Base-by-base conservation (phyloP, 1,140 invertebrate genomes). In the Conus ventricosus region DNA sequence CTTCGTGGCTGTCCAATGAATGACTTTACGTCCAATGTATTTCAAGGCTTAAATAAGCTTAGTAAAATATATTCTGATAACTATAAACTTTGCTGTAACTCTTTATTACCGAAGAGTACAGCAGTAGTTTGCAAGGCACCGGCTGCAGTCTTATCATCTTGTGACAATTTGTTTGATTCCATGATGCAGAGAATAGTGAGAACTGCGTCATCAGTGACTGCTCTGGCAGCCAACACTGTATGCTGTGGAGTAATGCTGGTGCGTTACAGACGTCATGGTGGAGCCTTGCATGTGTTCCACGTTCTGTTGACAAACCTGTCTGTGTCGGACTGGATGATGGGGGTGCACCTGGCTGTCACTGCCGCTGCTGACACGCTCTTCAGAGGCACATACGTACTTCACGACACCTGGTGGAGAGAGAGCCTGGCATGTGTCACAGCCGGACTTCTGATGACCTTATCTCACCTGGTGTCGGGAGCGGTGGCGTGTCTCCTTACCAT, bases 271-370 rank as follows among this genome's bases (percentile, higher is more conserved):
- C 81, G 86, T 27, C 25, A 90, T 11, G 63, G 25, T n/a, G 20
- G 17, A 5, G 55, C 53, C 25, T 75, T 90, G 15, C 81, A 85
- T 25, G 89, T 89, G 23, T 87, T 91, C 88, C 87, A 88, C n/a
- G 55, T 91, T 25, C 91, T 94, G 67, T 89, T 94, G 17, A 88
- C 89, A 25, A 93, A 93, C 90, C 87, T 94, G 39, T 90, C 89
- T 25, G 17, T 92, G 5, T 91, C 93, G 6, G 94, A 94, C 81
- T 88, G 93, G 39, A 84, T 94, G 10, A 94, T 94, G 94, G 94
- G 93, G 4, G 83, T 94, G 13, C 94, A 94, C 83, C 53, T 94
- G 80, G 27, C 93, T 15, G 91, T 93, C 25, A 94, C 94, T 67
- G 93, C 91, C 15, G 78, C 87, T 25, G 87, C 67, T 17, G 89